Evolutionary conservation across 2,797 vertebrate species (phyloP), one percentile per base, ranked within the genome.

Genomic region (Dromococcyx pavoninus): DNA sequence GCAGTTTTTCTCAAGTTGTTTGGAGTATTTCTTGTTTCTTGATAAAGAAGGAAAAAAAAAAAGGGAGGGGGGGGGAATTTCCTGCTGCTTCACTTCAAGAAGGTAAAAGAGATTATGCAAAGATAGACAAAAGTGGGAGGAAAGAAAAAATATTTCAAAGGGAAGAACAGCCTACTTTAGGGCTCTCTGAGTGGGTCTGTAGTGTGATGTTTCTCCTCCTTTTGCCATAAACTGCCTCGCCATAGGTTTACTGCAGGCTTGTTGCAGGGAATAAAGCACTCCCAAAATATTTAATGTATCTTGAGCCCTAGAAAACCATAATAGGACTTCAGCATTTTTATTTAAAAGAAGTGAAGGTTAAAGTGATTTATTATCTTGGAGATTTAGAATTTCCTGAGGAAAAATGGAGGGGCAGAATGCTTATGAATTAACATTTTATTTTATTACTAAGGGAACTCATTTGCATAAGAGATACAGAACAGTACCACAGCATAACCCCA

Each of bases 51-150:
- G 39, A 39, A 39, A 41, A 41, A 33, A 51, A 33, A 37, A 24
- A 39, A 11, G 17, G 2, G 4, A 27, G 27, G 51, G 4, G 30
- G 22, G 2, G 0, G 28, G 12, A 41, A 64, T 48, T 91, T 91
- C 60, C 91, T 93, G 56, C 80, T 95, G 88, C 83, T 91, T 96
- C 88, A 89, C 56, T 95, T 95, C 56, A 93, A 85, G 51, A 51
- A 92, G 95, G 93, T 94, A 78, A 78, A 94, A 88, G 89, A 93
- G 81, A 93, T 95, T 93, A 94, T 86, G 79, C 89, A 95, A 93
- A 94, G 70, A 91, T 53, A 80, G 35, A 71, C 77, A 86, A 10
- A 85, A 95, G 84, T 73, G 51, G 61, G 73, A 86, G 69, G 76
- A 70, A 91, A 91, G 60, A 75, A 92, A 82, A 88, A 80, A 22